Evolutionary conservation across 1,140 invertebrate species (phyloP).

Genomic region (Cardiocondyla obscurior): DNA sequence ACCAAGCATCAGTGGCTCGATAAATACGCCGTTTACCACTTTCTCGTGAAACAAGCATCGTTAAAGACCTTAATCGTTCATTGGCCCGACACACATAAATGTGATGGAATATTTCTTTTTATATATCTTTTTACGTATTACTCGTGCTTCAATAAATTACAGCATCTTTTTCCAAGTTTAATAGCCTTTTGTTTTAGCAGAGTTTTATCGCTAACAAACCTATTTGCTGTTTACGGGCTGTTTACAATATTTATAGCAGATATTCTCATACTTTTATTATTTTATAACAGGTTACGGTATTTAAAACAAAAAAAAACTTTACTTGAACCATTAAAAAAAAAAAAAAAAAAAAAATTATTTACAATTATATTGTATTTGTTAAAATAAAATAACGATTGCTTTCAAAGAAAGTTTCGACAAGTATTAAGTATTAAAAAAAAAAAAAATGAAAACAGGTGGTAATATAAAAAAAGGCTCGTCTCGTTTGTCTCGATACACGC

Average conservation of each 20-base stretch:
- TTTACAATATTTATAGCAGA: background rate
- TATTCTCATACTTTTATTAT: too few relatives aligned
- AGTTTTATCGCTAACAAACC: background rate
- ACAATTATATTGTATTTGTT: background rate
- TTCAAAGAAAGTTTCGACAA: background rate
- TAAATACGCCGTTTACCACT: constrained; percentile 23
- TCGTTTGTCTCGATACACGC: constrained; percentile 39
- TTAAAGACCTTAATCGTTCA: constrained; percentile 4
- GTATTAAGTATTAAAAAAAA: background rate
- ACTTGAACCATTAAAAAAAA: too few relatives aligned
- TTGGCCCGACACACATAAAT: constrained; percentile 19
- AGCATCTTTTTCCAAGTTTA: background rate
- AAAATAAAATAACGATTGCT: background rate
- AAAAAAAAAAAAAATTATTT: background rate
- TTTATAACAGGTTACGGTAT: too few relatives aligned
- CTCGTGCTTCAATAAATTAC: background rate
- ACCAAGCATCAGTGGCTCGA: constrained; percentile 14
- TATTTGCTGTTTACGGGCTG: background rate
- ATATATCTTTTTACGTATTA: background rate
- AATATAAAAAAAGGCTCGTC: constrained; percentile 38
- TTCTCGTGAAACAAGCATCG: background rate
- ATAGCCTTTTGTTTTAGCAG: background rate
- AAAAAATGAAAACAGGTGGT: constrained; percentile 16
- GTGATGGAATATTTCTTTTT: background rate
- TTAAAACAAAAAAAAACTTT: too few relatives aligned